These are phyloP conservation scores for Cheilosia vulpina DNA, from an alignment of 2,888 invertebrate species.

Conservation along the genomic window DNA sequence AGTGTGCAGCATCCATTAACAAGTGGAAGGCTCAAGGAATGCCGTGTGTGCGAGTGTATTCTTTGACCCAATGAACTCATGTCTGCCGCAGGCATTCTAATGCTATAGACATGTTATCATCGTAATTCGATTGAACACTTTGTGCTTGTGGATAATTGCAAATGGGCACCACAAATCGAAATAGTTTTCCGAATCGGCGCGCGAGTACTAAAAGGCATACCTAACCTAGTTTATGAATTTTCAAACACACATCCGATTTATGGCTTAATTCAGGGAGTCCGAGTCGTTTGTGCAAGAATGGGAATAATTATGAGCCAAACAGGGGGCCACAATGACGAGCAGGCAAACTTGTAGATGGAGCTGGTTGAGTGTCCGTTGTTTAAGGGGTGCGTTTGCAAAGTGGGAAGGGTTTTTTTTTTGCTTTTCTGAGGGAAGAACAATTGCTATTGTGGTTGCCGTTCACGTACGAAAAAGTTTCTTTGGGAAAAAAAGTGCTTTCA, in stretches of 20 bases:
- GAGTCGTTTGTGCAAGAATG: slow-evolving; percentile 37
- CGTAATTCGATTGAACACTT: slow-evolving; percentile 69
- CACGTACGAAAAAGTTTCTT: slow-evolving; percentile 29
- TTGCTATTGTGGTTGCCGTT: slow-evolving; percentile 4
- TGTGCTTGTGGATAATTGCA: slow-evolving; percentile 60
- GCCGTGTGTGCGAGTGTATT: neutral
- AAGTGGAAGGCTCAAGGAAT: neutral
- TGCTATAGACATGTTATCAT: slow-evolving; percentile 63
- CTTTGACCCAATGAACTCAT: slow-evolving; percentile 40
- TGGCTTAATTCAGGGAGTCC: slow-evolving; percentile 26
- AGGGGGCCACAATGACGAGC: neutral
- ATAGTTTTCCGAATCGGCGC: slow-evolving; percentile 3
- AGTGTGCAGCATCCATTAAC: neutral
- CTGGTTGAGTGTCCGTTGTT: slow-evolving; percentile 8
- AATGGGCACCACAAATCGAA: slow-evolving; percentile 42
- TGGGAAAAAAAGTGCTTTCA: neutral
- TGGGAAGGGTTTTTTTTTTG: neutral
- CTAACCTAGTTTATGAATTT: slow-evolving; percentile 42
- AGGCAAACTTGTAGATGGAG: neutral
- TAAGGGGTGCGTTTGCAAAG: neutral
- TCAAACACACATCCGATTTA: slow-evolving; percentile 42
- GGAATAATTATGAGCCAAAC: slow-evolving; percentile 54
- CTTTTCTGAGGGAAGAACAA: neutral
- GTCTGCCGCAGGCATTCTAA: slow-evolving; percentile 39
- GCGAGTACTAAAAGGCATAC: neutral